Base-by-base conservation (phyloP, 2,888 invertebrate genomes). In the Panopea generosa region DNA sequence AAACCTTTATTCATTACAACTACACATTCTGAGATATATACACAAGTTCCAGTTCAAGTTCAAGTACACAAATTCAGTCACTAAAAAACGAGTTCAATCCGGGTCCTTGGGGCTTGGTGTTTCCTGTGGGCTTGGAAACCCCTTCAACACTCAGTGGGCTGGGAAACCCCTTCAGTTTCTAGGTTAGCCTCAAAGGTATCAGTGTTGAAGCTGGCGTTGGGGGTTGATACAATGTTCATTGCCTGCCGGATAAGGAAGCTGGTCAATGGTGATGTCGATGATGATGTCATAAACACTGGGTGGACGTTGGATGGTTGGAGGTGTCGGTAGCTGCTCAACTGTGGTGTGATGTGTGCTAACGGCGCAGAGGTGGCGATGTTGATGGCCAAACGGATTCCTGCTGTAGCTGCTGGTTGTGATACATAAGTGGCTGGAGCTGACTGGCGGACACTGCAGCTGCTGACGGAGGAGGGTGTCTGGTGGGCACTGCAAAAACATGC, bases 301-400 rank as follows among this genome's bases (percentile, higher is more conserved):
- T 70, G 70, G 18, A 61, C 70, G 55, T 70, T 60, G 9, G 68
- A 60, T 68, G 60, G 68, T 43, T 70, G 70, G 43, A 70, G 47
- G 49, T 62, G 62, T n/a, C 24, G 26, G 45, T 43, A 62, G n/a
- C 56, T 29, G 18, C 45, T 70, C 56, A 62, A 29, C 62, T 18
- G 59, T 56, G 63, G 65, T 66, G 72, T 65, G 1, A 63, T 27
- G 38, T 65, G 57, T 14, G 71, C 71, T 52, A 66, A 66, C 29
- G 59, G 65, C 14, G 72, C 65, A 60, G 72, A 66, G 22, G 66
- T 59, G 22, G 65, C 66, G 40, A 60, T 65, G 29, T 59, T 72
- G 53, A 66, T 72, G 47, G 72, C 65, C 18, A 65, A 29, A 59
- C 52, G 65, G 47, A 66, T 22, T 70, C 70, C 61, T 69, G 52